phyloP scores from a whole-genome alignment of 1,140 invertebrate species.

The Pomacea maculata region DNA sequence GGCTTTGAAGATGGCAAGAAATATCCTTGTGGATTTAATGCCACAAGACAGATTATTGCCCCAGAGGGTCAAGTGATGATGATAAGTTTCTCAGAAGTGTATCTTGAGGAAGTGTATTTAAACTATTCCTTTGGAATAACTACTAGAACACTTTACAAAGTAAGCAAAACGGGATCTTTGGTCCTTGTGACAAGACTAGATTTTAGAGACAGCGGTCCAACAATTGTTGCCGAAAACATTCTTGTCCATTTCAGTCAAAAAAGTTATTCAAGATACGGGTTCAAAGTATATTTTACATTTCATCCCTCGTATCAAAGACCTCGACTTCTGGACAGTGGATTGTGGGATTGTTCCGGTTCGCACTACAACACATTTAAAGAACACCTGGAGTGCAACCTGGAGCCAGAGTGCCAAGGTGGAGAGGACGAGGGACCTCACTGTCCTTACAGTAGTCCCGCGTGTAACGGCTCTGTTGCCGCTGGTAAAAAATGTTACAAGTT shows the following conservation, averaged over 20 bases:
- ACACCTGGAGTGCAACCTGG: conserved; percentile 1
- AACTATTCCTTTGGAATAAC: neutral
- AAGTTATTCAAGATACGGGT: neutral
- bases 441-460: neutral
- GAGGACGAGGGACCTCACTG: neutral
- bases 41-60: neutral
- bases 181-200: neutral
- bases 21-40: neutral
- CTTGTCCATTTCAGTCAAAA: neutral
- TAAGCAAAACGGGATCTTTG: neutral
- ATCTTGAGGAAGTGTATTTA: neutral
- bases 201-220: neutral
- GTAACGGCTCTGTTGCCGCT: neutral
- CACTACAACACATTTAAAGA: conserved; percentile 8
- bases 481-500: neutral
- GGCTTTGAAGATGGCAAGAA: neutral
- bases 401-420: no score
- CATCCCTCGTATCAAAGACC: neutral
- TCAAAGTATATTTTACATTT: conserved; percentile 1
- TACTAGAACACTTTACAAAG: neutral
- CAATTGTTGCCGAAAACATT: neutral
- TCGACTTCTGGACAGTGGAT: neutral
- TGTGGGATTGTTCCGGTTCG: conserved; percentile 9
- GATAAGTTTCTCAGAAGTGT: neutral
- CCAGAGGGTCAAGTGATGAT: neutral